A percentile compares a stretch with the other conserved stretches of the same genome.
These are phyloP conservation scores for Drosophila sucinea DNA, from an alignment of 1,140 invertebrate species.

Conservation along the genomic window DNA sequence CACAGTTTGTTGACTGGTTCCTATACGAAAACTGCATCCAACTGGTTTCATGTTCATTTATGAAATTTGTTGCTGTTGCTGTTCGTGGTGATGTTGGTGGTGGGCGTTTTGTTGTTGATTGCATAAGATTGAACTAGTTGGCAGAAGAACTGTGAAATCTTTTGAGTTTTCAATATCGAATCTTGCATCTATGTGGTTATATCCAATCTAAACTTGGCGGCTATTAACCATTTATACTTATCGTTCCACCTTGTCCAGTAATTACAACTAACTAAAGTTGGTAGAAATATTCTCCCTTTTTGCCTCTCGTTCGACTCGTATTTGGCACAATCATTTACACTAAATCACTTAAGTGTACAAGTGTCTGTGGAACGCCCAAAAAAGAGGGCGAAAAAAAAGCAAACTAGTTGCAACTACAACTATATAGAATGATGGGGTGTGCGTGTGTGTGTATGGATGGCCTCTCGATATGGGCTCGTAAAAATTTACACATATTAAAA, in stretches of 20 bases:
- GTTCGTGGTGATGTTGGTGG: neutral
- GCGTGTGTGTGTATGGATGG: slow-evolving; percentile 18
- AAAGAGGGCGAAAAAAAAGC: slow-evolving; percentile 23
- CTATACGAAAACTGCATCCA: neutral
- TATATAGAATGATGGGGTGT: slow-evolving; percentile 15
- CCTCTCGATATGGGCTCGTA: slow-evolving; percentile 43
- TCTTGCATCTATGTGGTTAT: neutral
- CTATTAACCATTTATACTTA: slow-evolving; percentile 10
- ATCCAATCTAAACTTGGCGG: slow-evolving; percentile 2
- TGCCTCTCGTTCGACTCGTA: slow-evolving; percentile 36
- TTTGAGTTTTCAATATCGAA: neutral
- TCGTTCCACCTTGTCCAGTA: slow-evolving; percentile 28
- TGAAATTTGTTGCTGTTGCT: neutral
- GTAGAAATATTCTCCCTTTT: neutral
- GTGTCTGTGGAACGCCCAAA: slow-evolving; percentile 59
- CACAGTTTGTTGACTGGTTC: slow-evolving; percentile 60
- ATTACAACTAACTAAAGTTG: slow-evolving; percentile 36
- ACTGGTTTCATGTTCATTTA: neutral
- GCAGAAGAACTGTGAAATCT: neutral
- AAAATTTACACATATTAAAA: slow-evolving; percentile 80
- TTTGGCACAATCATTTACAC: slow-evolving; percentile 79
- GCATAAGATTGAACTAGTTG: slow-evolving; percentile 13
- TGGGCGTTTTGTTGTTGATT: slow-evolving; percentile 11
- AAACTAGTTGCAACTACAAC: slow-evolving; percentile 18
- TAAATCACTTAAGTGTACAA: slow-evolving; percentile 80